These are phyloP conservation scores for Tringa solitaria DNA, from an alignment of 2,113 vertebrate genomes.

Conservation along the genomic window DNA sequence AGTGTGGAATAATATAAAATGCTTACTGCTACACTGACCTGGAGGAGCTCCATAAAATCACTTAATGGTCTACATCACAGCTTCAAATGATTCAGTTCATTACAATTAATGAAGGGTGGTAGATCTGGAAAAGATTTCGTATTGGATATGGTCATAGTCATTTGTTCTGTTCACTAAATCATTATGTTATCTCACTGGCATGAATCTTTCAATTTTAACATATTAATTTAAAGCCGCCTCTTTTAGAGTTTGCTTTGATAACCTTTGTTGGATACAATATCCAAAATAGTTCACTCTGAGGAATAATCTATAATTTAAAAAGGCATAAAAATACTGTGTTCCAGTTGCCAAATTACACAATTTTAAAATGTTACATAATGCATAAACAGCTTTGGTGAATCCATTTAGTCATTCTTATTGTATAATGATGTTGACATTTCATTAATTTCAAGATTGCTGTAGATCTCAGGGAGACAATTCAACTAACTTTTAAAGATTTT, in stretches of 20 bases:
- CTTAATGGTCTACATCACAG: conserved; percentile 32
- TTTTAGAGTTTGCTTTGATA: conserved; percentile 37
- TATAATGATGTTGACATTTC: conserved; percentile 9
- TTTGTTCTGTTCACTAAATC: conserved; percentile 54
- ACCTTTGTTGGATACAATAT: conserved; percentile 5
- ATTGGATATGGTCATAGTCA: conserved; percentile 23
- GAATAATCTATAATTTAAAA: conserved; percentile 59
- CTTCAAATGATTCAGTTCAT: conserved; percentile 59
- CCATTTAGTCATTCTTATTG: conserved; percentile 10
- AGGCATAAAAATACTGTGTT: conserved; percentile 22
- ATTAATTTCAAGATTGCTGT: conserved; percentile 9
- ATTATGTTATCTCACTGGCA: conserved; percentile 2
- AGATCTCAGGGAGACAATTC: not conserved
- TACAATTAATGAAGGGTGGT: conserved; percentile 57
- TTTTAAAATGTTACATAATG: conserved; percentile 38
- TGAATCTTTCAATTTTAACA: conserved; percentile 15
- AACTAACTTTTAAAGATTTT: not conserved
- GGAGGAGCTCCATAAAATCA: conserved; percentile 42
- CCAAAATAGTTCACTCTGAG: conserved; percentile 10
- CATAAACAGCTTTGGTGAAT: conserved; percentile 38
- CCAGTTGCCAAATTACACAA: conserved; percentile 12
- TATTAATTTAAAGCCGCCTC: not conserved
- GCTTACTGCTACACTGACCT: not conserved
- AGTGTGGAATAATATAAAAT: not conserved
- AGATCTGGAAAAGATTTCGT: conserved; percentile 43